Evolutionary conservation across 1,140 invertebrate genomes (phyloP).

Genomic region (Drosophila ironensis): DNA sequence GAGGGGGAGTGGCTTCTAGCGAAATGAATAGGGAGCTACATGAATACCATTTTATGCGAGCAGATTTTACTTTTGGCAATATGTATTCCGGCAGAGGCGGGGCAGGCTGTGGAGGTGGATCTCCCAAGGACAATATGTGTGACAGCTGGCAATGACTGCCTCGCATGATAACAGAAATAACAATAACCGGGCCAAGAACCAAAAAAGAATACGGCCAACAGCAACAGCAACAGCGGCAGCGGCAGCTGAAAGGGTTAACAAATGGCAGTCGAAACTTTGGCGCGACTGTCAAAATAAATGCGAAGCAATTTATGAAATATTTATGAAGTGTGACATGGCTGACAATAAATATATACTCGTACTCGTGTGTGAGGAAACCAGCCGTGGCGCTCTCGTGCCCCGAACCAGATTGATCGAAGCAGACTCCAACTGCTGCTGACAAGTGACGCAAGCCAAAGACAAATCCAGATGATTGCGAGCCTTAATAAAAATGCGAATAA

Average conservation of each 20-base stretch:
- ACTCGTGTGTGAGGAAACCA: not conserved
- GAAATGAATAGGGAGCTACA: not conserved
- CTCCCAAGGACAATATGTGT: constrained; percentile 49
- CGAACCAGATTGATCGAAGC: constrained; percentile 1
- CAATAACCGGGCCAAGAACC: constrained; percentile 43
- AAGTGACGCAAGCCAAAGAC: constrained; percentile 52
- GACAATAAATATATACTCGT: constrained; percentile 62
- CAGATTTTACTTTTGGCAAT: not conserved
- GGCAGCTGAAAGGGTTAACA: constrained; percentile 65
- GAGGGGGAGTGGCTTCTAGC: constrained; percentile 1
- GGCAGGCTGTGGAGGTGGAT: not conserved
- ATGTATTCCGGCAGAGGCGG: not conserved
- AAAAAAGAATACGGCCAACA: not conserved
- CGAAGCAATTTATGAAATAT: constrained; percentile 76
- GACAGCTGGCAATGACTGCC: constrained; percentile 75
- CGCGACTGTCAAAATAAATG: constrained; percentile 63
- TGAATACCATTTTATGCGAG: constrained; percentile 28
- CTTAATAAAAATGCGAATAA: constrained; percentile 39
- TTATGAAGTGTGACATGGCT: constrained; percentile 68
- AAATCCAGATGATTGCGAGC: constrained; percentile 19
- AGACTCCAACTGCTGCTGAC: constrained; percentile 46
- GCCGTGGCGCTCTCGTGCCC: not conserved
- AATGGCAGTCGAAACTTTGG: constrained; percentile 65
- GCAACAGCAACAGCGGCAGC: constrained; percentile 1
- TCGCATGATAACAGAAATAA: constrained; percentile 64